phyloP scores from a whole-genome alignment of 2,797 vertebrate genomes.

The Knipowitschia caucasica region DNA sequence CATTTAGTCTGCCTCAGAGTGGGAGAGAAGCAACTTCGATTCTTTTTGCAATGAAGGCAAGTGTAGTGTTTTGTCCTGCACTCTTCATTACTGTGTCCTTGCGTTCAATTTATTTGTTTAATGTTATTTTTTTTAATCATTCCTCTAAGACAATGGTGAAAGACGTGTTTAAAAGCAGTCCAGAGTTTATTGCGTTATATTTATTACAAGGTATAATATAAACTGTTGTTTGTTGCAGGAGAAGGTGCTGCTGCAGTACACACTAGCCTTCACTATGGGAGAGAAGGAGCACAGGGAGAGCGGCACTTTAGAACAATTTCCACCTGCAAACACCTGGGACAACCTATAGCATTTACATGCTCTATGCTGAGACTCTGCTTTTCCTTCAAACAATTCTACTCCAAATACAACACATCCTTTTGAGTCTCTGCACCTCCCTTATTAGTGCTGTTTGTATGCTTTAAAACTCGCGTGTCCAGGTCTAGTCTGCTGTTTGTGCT shows the following conservation, averaged over 20 bases:
- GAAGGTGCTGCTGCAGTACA: slow-evolving; percentile 93
- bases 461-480: slow-evolving; percentile 30
- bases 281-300: slow-evolving; percentile 88
- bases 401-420: slow-evolving; percentile 33
- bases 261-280: slow-evolving; percentile 88
- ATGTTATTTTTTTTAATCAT: no score
- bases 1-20: no score
- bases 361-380: slow-evolving; percentile 41
- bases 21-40: no score
- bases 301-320: slow-evolving; percentile 92
- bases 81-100: no score
- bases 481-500: slow-evolving; percentile 50
- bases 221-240: slow-evolving; percentile 73
- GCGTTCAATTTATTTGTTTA: no score
- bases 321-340: slow-evolving; percentile 89
- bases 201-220: no score
- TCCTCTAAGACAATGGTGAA: no score
- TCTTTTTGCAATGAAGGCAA: no score
- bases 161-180: no score
- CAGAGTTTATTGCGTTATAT: no score
- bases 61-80: no score
- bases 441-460: slow-evolving; percentile 43
- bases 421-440: slow-evolving; percentile 31
- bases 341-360: slow-evolving; percentile 78
- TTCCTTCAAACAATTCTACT: slow-evolving; percentile 21